A percentile compares a stretch with the other conserved stretches of the same genome.
These are phyloP conservation scores for Pipistrellus pygmaeus DNA, from an alignment of 2,797 vertebrate species.

Conservation along the genomic window DNA sequence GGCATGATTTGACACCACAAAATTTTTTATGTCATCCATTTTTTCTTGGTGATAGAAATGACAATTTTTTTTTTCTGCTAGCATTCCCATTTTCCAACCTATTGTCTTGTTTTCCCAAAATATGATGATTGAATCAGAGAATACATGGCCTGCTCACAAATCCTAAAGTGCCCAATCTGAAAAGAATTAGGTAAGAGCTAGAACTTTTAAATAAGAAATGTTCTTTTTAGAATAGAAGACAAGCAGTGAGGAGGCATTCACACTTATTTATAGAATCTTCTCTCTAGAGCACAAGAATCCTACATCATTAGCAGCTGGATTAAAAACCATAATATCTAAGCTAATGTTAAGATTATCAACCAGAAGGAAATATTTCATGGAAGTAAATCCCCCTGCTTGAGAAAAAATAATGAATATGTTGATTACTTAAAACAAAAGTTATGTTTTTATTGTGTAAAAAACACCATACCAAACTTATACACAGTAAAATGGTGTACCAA, in stretches of 20 bases:
- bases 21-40: neutral
- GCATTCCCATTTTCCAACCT: neutral
- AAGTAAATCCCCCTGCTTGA: slow-evolving; percentile 70
- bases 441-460: slow-evolving; percentile 40
- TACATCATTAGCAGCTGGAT: slow-evolving; percentile 77
- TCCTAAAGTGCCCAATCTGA: slow-evolving; percentile 33
- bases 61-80: neutral
- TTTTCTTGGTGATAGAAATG: neutral
- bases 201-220: slow-evolving; percentile 81
- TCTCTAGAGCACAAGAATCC: slow-evolving; percentile 73
- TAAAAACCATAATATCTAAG: slow-evolving; percentile 75
- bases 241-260: slow-evolving; percentile 67
- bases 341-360: slow-evolving; percentile 79
- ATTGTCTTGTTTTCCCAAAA: neutral
- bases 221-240: slow-evolving; percentile 66
- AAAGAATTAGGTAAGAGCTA: slow-evolving; percentile 74
- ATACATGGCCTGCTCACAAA: neutral
- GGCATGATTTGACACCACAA: neutral
- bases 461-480: neutral
- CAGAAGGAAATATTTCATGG: slow-evolving; percentile 80
- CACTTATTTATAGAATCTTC: slow-evolving; percentile 82
- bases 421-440: slow-evolving; percentile 34
- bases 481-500: neutral
- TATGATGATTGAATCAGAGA: slow-evolving; percentile 6
- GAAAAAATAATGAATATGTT: slow-evolving; percentile 52